A percentile compares a stretch with the other conserved stretches of the same genome.
These are phyloP conservation scores for Ptychodera flava DNA, from an alignment of 35 echinoderm and acorn worm genomes.

Conservation along the genomic window DNA sequence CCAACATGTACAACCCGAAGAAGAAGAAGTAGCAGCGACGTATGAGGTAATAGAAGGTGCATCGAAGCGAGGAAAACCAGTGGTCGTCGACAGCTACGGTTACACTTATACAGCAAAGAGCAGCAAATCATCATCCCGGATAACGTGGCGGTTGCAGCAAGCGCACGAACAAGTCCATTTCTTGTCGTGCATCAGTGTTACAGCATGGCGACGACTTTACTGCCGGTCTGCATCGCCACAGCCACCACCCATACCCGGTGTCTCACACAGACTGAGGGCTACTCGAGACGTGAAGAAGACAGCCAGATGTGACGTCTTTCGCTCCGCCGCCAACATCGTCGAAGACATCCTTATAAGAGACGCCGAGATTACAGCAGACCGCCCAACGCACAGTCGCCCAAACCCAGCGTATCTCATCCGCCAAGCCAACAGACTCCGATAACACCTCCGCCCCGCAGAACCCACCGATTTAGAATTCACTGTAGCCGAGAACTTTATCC, in stretches of 20 bases:
- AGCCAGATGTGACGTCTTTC: neutral
- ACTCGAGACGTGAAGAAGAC: neutral
- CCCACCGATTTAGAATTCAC: conserved; percentile 3
- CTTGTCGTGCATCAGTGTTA: neutral
- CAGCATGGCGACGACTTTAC: neutral
- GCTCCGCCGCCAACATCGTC: neutral
- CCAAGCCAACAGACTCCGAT: conserved; percentile 4
- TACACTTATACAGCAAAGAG: neutral
- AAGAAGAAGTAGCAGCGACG: too few species aligned
- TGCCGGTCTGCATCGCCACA: neutral
- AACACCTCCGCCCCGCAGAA: neutral
- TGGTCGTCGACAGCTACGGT: neutral
- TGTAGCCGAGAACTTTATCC: neutral
- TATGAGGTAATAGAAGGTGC: neutral
- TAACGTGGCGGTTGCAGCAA: neutral
- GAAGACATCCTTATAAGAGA: neutral
- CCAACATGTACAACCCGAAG: too few species aligned
- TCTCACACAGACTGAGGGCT: neutral
- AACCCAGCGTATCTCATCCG: neutral
- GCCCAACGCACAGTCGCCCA: neutral
- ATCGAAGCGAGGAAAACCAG: neutral
- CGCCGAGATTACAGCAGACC: neutral
- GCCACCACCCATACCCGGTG: neutral
- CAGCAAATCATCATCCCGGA: neutral
- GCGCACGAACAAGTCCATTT: neutral